Evolutionary conservation across 2,113 vertebrate species (phyloP).

Genomic region (Sterna hirundo): DNA sequence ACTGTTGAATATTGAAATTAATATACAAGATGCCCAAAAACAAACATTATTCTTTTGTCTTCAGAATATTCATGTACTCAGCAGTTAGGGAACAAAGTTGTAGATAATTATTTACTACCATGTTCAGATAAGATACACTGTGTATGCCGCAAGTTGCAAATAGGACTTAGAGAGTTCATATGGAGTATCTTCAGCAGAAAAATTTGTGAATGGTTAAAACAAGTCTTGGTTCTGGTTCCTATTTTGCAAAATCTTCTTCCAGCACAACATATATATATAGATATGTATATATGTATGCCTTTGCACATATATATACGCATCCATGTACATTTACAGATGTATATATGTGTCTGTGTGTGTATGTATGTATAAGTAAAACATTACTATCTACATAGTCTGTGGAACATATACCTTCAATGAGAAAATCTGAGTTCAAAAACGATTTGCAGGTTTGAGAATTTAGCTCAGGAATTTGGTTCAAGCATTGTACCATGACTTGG

Average conservation of each 20-base stretch:
- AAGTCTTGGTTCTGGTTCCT: not conserved
- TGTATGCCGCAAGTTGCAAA: not conserved
- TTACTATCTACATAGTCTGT: not conserved
- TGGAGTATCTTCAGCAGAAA: not conserved
- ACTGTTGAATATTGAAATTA: not conserved
- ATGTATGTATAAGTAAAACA: not conserved
- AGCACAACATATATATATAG: not conserved
- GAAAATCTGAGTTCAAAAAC: not conserved
- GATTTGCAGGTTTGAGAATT: not conserved
- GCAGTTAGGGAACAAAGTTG: not conserved
- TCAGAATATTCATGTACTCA: not conserved
- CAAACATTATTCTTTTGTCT: not conserved
- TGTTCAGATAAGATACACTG: not conserved
- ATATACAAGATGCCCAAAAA: not conserved
- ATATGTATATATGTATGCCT: not conserved
- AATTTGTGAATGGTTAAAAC: not conserved
- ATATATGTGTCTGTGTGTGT: not conserved
- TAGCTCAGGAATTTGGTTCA: not conserved
- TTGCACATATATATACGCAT: not conserved
- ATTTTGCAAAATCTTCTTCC: not conserved
- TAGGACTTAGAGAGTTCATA: not conserved
- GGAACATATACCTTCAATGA: not conserved
- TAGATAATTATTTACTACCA: not conserved
- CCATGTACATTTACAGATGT: not conserved
- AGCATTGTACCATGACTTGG: not conserved